Evolutionary conservation across 2,888 invertebrate genomes (phyloP).

Genomic region (Perdita meconis): DNA sequence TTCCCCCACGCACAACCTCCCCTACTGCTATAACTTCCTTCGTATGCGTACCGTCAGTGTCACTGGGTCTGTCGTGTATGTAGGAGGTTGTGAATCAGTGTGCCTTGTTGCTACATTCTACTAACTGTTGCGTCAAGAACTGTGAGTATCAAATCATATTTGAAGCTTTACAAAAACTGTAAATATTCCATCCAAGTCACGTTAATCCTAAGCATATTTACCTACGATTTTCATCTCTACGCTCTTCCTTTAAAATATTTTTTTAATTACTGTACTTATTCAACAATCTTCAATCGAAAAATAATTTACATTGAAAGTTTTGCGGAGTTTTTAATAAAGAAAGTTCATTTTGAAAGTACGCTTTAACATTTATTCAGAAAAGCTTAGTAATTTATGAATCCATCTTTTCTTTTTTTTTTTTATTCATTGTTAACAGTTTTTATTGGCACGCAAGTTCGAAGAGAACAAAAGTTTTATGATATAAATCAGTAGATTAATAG

Average conservation of each 20-base stretch:
- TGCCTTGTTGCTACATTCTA: slow-evolving; percentile 1
- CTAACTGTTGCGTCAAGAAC: slow-evolving; percentile 42
- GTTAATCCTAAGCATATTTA: too few species aligned
- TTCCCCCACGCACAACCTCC: slow-evolving; percentile 33
- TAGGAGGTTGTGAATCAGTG: background rate
- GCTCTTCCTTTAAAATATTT: too few species aligned
- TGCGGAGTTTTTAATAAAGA: too few species aligned
- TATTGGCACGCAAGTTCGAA: background rate
- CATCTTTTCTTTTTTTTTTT: too few species aligned
- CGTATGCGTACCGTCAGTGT: slow-evolving; percentile 47
- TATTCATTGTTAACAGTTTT: background rate
- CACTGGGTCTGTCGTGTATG: slow-evolving; percentile 21
- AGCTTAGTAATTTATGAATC: too few species aligned
- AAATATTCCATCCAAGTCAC: too few species aligned
- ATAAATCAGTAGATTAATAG: slow-evolving; percentile 28
- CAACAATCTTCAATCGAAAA: too few species aligned
- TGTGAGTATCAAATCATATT: slow-evolving; percentile 29
- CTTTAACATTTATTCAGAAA: background rate
- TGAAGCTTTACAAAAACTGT: background rate
- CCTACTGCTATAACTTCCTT: slow-evolving; percentile 33
- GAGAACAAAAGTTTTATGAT: slow-evolving; percentile 17
- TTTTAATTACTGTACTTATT: too few species aligned
- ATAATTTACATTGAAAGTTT: too few species aligned
- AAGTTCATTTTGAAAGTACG: too few species aligned
- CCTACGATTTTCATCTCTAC: too few species aligned